Conservation (phyloP, 2,797 vertebrate species). For the Acropternis orthonyx region DNA sequence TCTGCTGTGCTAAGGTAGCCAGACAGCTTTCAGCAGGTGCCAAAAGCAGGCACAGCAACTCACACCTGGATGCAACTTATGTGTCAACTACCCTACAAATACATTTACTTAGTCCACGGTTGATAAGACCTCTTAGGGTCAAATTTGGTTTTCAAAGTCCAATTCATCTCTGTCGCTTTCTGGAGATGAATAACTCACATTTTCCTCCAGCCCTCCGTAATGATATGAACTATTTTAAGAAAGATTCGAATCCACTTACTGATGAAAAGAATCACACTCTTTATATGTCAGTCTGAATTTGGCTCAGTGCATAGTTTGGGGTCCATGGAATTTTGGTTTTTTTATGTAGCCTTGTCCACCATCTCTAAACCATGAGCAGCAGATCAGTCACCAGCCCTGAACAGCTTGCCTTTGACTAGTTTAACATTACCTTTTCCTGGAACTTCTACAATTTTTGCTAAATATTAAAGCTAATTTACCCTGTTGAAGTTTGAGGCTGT, state of each 20-base stretch:
- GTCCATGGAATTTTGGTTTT: neutral
- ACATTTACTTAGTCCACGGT: neutral
- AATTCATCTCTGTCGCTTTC: neutral
- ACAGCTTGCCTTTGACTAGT: neutral
- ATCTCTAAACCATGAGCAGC: neutral
- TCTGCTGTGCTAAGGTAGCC: neutral
- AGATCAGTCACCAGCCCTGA: neutral
- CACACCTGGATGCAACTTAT: neutral
- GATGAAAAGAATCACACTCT: neutral
- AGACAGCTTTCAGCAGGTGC: neutral
- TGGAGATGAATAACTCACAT: neutral
- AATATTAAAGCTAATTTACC: slow-evolving; percentile 46
- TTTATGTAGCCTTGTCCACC: neutral
- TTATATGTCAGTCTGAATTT: neutral
- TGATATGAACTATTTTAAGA: neutral
- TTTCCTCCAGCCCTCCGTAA: neutral
- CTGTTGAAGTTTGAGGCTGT: slow-evolving; percentile 6
- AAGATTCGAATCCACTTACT: neutral
- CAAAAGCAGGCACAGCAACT: neutral
- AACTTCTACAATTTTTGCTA: slow-evolving; percentile 2
- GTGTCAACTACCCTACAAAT: neutral
- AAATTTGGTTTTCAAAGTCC: neutral
- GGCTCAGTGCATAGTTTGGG: neutral
- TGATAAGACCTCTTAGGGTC: neutral
- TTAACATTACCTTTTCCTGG: neutral